phyloP scores from a whole-genome alignment of 1,140 invertebrate species.

The Trichonephila clavata region DNA sequence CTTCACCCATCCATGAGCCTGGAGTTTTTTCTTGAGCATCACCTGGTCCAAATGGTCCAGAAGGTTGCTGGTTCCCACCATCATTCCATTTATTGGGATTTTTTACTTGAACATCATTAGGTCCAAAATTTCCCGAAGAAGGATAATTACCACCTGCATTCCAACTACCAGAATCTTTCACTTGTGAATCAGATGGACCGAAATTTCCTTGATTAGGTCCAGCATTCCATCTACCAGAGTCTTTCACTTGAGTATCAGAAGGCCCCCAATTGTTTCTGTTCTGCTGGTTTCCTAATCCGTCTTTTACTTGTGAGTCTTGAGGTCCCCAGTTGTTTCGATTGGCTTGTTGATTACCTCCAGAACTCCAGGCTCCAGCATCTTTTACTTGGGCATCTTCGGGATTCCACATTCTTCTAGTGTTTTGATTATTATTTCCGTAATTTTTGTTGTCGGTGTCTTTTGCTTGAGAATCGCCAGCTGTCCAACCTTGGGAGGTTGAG shows the following conservation, averaged over 20 bases:
- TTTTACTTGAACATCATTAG: conserved; percentile 67
- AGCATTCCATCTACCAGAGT: background rate
- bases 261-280: background rate
- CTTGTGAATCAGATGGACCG: background rate
- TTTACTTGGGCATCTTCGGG: background rate
- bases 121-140: background rate
- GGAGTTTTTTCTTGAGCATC: conserved; percentile 41
- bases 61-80: conserved; percentile 79
- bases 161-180: conserved; percentile 27
- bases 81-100: conserved; percentile 65
- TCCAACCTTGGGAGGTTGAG: background rate
- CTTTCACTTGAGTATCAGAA: conserved; percentile 44
- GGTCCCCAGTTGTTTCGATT: background rate
- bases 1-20: background rate
- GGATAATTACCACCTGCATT: background rate
- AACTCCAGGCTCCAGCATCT: background rate
- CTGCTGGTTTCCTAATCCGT: background rate
- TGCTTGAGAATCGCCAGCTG: conserved; percentile 23
- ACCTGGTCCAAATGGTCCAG: background rate
- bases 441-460: conserved; percentile 70
- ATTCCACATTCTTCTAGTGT: background rate
- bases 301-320: background rate
- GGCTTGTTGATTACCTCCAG: background rate
- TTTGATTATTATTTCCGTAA: background rate
- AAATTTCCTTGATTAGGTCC: background rate